Evolutionary conservation across 2,113 vertebrate species (phyloP), one percentile per base, ranked within the genome.

Genomic region (Lycocorax pyrrhopterus): DNA sequence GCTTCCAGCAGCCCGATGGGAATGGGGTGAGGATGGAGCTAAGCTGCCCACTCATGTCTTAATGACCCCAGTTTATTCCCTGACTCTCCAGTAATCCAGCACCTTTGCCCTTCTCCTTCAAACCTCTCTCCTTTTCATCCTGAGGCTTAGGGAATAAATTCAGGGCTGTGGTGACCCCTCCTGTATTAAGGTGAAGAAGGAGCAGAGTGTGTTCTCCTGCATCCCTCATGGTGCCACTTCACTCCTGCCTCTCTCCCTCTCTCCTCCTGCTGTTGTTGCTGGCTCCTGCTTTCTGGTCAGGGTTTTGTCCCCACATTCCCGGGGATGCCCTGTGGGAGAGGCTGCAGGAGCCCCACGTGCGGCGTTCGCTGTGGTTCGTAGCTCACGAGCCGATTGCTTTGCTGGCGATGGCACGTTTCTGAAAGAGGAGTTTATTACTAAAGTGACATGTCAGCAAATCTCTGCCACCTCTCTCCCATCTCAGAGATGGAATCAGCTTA

Each of bases 401-500:
- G 85, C 96, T 96, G 85, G 86, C 41, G 18, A 11, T 2, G 93
- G 81, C 94, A 89, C 68, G 44, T 95, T 96, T 90, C 7, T 85
- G 72, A 93, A 75, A 93, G 89, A 86, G 81, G 87, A 96, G 93
- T 96, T 96, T 91, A 95, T 95, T 96, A 95, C 92, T 53, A 68
- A 97, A 96, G 92, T 92, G 89, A 91, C 91, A 77, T 94, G 96
- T 96, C 96, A 97, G 96, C 96, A 97, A 95, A 96, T 97, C 95
- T 91, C 58, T 37, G 39, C 91, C 93, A 94, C 76, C 90, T 95
- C 90, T 93, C 73, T 93, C 84, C 92, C 92, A 92, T 92, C 84
- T 89, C 81, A 0, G 96, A 96, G 97, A 96, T 92, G 84, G 95
- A 97, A 94, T 95, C 94, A 93, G 92, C 93, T 94, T 96, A 72